A percentile compares a stretch with the other conserved stretches of the same genome.
phyloP scores from a whole-genome alignment of 2,113 vertebrate genomes.

The Crotalus horridus region DNA sequence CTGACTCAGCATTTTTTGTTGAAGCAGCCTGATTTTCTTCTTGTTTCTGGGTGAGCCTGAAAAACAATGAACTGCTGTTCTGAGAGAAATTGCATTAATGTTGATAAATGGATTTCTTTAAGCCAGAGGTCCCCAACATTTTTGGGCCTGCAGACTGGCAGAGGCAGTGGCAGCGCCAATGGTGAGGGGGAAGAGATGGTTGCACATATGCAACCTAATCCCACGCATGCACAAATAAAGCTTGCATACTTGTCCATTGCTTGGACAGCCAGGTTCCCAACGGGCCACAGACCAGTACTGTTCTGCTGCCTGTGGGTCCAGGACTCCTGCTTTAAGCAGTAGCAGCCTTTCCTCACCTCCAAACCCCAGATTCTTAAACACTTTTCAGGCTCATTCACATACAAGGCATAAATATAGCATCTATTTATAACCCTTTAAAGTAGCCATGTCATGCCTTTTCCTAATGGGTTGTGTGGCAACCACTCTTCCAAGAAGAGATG shows the following conservation, averaged over 20 bases:
- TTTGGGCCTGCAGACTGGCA: too few species aligned
- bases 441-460: background rate
- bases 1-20: background rate
- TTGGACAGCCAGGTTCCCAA: too few species aligned
- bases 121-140: background rate
- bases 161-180: too few species aligned
- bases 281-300: too few species aligned
- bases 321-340: background rate
- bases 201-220: too few species aligned
- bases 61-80: background rate
- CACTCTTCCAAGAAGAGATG: background rate
- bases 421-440: background rate
- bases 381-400: background rate
- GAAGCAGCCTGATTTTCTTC: background rate
- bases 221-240: too few species aligned
- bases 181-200: too few species aligned
- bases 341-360: background rate
- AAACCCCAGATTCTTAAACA: background rate
- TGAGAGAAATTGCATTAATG: background rate
- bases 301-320: too few species aligned
- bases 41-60: background rate
- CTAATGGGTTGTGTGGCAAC: background rate
- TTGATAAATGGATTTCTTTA: background rate
- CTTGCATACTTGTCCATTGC: too few species aligned
- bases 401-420: background rate